A percentile compares a stretch with the other conserved stretches of the same genome.
phyloP scores from a whole-genome alignment of 37 sponge, comb jelly and placozoan genomes.

The Mnemiopsis leidyi region DNA sequence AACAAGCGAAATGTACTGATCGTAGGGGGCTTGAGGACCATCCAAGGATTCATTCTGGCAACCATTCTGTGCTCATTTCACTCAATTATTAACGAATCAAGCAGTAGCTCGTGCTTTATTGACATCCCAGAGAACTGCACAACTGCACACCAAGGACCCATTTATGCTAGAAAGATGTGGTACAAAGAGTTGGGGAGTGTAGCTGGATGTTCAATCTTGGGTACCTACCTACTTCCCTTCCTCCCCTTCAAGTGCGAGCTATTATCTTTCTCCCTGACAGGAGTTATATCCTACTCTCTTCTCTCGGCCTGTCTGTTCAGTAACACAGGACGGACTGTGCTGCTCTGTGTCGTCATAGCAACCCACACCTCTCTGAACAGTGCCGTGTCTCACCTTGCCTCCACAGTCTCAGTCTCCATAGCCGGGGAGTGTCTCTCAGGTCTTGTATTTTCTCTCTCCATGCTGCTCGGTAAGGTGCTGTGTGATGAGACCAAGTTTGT shows the following conservation, averaged over 20 bases:
- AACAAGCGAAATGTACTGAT: background rate
- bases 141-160: background rate
- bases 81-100: background rate
- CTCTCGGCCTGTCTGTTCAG: background rate
- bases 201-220: background rate
- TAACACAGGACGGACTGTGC: background rate
- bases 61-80: background rate
- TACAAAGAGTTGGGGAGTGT: background rate
- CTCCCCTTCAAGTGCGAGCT: background rate
- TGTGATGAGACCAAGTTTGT: background rate
- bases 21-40: background rate
- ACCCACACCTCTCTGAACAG: background rate
- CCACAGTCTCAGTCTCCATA: background rate
- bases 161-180: background rate
- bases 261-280: background rate
- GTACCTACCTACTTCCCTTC: background rate
- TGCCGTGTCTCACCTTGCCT: background rate
- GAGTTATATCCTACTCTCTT: background rate
- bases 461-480: background rate
- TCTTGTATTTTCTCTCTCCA: background rate
- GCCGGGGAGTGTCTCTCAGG: constrained; percentile 24
- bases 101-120: background rate
- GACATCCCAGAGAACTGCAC: background rate
- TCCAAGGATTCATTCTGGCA: background rate
- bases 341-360: background rate